Evolutionary conservation across 2,113 vertebrate species (phyloP).

Genomic region (Callaeas wilsoni): DNA sequence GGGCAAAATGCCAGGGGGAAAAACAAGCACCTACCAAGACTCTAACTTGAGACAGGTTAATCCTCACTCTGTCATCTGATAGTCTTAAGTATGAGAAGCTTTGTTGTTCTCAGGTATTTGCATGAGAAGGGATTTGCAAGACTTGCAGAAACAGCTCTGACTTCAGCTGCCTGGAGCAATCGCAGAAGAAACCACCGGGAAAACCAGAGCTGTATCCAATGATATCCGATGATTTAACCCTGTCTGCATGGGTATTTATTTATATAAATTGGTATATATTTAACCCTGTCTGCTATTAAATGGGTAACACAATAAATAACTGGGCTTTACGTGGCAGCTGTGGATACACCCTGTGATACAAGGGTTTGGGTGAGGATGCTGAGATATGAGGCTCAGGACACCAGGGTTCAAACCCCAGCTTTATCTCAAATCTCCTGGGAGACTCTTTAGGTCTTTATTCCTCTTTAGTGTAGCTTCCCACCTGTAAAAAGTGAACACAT

Average conservation of each 20-base stretch:
- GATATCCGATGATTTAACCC: neutral
- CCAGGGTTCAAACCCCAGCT: neutral
- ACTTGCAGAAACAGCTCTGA: neutral
- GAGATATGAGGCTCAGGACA: neutral
- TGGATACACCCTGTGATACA: neutral
- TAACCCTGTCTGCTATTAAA: neutral
- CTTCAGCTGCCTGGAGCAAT: neutral
- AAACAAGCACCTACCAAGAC: neutral
- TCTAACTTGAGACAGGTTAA: neutral
- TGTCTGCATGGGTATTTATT: neutral
- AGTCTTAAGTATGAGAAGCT: neutral
- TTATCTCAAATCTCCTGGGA: neutral
- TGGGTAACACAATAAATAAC: neutral
- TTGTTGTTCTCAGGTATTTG: slow-evolving; percentile 21
- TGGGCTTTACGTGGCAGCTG: neutral
- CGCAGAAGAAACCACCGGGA: neutral
- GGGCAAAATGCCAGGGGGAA: neutral
- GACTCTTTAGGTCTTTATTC: neutral
- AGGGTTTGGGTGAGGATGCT: neutral
- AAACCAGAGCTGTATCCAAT: neutral
- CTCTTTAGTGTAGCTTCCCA: neutral
- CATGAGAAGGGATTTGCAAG: slow-evolving; percentile 7
- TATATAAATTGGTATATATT: no score
- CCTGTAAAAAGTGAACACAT: neutral
- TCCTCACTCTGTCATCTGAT: neutral